Base-by-base conservation (phyloP, 2,888 invertebrate species). In the Anoncus sp. region DNA sequence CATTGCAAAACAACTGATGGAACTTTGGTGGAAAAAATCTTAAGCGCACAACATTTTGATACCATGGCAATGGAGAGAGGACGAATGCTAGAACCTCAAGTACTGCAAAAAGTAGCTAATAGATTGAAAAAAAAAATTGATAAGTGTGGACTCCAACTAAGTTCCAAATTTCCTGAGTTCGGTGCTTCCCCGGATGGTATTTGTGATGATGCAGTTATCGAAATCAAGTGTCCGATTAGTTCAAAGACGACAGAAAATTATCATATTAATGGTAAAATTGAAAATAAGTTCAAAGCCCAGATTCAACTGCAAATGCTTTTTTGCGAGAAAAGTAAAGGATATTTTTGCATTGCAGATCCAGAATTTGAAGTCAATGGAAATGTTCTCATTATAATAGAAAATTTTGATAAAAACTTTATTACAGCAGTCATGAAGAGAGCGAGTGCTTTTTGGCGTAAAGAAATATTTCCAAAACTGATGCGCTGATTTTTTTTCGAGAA, bases 1-100 rank as follows among this genome's bases (percentile, higher is more conserved):
- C 76, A 71, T 66, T 76, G 66, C 35, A 57, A 71, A 18, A 71
- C 53, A 24, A 24, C 27, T 22, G 55, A 65, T 60, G 76, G 45
- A 38, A 57, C 71, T 18, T 47, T 71, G 3, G 71, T 72, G 43
- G 43, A 43, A 43, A 43, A 43, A 43, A 43, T 43, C 43, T 43
- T 43, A n/a, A 16, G 43, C 14, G 43, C 43, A 43, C 43, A 43
- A 43, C 10, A 43, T 43, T 43, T 43, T 43, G 7, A 43, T 43
- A 43, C 43, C 16, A 16, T 43, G 5, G 43, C 43, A 43, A 43
- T 43, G 43, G 5, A 43, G 43, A 43, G 43, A 43, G 43, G 43
- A 43, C 10, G 43, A 43, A 43, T 43, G 43, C 14, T 43, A 43
- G 43, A 43, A 43, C 14, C 14, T 43, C 14, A 43, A 43, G 43